Evolutionary conservation across 2,113 vertebrate species (phyloP).

Genomic region (Dermatemys mawii): DNA sequence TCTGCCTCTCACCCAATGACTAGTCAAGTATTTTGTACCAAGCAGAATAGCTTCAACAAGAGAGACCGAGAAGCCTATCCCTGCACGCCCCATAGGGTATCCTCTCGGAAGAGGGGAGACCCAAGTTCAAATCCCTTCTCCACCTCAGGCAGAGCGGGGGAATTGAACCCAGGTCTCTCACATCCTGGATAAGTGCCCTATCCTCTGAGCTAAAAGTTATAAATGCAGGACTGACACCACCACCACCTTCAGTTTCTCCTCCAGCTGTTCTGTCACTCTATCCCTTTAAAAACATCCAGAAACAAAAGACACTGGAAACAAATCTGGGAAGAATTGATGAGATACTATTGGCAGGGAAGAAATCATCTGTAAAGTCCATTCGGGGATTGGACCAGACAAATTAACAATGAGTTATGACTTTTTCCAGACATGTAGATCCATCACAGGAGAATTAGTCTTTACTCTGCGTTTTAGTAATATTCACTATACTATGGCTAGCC

Average conservation of each 20-base stretch:
- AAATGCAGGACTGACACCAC: background rate
- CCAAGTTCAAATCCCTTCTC: background rate
- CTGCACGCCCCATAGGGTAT: background rate
- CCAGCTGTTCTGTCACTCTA: background rate
- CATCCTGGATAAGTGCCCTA: background rate
- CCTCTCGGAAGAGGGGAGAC: background rate
- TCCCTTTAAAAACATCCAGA: background rate
- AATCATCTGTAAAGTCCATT: background rate
- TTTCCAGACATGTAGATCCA: background rate
- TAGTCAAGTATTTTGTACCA: background rate
- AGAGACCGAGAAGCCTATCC: background rate
- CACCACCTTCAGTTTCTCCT: background rate
- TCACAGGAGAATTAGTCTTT: background rate
- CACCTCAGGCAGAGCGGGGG: background rate
- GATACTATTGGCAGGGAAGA: background rate
- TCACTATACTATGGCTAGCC: background rate
- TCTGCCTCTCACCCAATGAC: background rate
- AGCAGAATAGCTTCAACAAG: background rate
- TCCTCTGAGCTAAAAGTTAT: background rate
- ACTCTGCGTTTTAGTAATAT: background rate
- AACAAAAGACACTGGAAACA: accelerated
- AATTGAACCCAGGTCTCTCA: background rate
- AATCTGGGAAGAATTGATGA: background rate
- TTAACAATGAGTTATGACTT: background rate
- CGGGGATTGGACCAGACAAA: background rate